Base-by-base conservation (phyloP, 2,113 vertebrate genomes). In the Microcebus griseorufus region DNA sequence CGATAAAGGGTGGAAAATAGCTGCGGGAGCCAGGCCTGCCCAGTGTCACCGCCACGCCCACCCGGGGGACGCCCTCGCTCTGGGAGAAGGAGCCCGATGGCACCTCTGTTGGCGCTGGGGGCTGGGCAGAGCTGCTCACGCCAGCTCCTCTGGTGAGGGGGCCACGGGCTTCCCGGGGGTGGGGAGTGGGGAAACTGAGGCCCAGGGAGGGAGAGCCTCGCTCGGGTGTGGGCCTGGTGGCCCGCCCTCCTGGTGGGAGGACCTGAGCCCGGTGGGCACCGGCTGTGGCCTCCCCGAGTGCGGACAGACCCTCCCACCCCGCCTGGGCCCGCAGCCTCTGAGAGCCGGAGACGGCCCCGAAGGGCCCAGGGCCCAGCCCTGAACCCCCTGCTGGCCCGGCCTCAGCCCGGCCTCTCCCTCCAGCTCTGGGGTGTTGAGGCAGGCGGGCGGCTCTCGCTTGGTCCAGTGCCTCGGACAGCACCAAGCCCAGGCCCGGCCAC, bases 1-100 rank as follows among this genome's bases (percentile, higher is more conserved):
- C 9, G 97, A 97, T 97, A 98, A 94, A 53, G 88, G 76, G 92
- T 0, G 39, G 97, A 98, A 96, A 95, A 88, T 86, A 96, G 93
- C 93, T 55, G 88, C 20, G 22, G 88, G 23, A 64, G 73, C 67
- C 67, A 9, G 32, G 80, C 84, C 95, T 45, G 45, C 45, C 45
- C 45, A 45, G 86, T 23, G 90, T 95, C 95, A 72, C 12, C 5
- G 3, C 69, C 4, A 7, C 2, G 1, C 13, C 39, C 1, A 8
- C 20, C 42, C 0, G 13, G 25, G 18, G 48, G 55, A 18, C 18
- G 1, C 18, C 32, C 5, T 34, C 3, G 3, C 32, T 13, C 75
- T 51, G 75, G 45, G 9, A 20, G 17, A 9, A 34, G 45, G 45
- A 51, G 18, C 45, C 75, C 45, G 4, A 20, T 29, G 42, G 29